Conservation (phyloP, 2,797 vertebrate genomes). For the Myiotriccus ornatus region DNA sequence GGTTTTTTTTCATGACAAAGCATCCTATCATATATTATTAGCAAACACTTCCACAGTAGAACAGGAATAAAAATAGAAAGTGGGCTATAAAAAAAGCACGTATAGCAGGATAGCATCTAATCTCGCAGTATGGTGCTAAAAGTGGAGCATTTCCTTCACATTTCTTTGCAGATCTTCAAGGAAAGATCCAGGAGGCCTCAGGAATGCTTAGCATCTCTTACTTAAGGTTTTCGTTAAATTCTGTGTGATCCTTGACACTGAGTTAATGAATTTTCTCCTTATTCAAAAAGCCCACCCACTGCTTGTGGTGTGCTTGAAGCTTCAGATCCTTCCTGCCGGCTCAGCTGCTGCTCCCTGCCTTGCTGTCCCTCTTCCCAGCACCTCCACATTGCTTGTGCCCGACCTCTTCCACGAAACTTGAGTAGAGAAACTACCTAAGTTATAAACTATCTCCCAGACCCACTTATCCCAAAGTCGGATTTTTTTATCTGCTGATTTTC, state of each 20-base stretch:
- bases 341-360: background rate
- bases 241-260: background rate
- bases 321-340: background rate
- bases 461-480: background rate
- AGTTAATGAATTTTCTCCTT: constrained; percentile 52
- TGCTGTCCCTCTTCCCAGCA: background rate
- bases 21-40: constrained; percentile 67
- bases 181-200: constrained; percentile 39
- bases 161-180: constrained; percentile 41
- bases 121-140: constrained; percentile 30
- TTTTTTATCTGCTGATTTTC: background rate
- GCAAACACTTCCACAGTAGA: constrained; percentile 57
- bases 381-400: rapidly evolving
- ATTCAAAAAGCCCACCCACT: constrained; percentile 27
- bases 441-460: too few species aligned
- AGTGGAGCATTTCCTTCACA: constrained; percentile 36
- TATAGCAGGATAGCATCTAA: constrained; percentile 51
- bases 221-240: constrained; percentile 44
- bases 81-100: constrained; percentile 58
- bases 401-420: background rate
- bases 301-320: background rate
- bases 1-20: constrained; percentile 65
- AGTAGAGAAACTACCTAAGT: background rate
- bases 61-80: constrained; percentile 65
- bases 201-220: background rate